A percentile compares a stretch with the other conserved stretches of the same genome.
Evolutionary conservation across 2,797 vertebrate species (phyloP).

Genomic region (Eurystomus glaucurus): DNA sequence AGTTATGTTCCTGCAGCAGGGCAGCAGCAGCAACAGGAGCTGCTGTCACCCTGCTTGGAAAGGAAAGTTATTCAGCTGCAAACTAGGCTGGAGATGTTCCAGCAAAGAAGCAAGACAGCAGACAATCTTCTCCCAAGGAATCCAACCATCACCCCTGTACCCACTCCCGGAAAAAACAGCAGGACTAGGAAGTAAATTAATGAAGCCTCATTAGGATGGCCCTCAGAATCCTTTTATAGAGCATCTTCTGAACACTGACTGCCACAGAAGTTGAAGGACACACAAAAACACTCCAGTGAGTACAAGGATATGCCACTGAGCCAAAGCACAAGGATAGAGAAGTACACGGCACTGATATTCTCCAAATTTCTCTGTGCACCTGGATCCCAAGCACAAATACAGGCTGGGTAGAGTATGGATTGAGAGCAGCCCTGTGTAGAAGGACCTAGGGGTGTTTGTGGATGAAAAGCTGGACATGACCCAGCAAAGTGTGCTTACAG

Average conservation of each 20-base stretch:
- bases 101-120: not conserved
- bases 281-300: not conserved
- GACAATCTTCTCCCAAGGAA: not conserved
- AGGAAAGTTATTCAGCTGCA: not conserved
- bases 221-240: fast-evolving
- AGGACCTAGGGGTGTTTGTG: not conserved
- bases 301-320: fast-evolving
- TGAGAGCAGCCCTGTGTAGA: not conserved
- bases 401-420: not conserved
- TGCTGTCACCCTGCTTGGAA: not conserved
- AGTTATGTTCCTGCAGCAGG: not conserved
- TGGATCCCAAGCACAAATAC: not conserved
- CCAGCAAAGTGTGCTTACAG: not conserved
- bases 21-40: not conserved
- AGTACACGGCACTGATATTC: not conserved
- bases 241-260: not conserved
- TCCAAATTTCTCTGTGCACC: not conserved
- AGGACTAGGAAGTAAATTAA: not conserved
- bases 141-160: not conserved
- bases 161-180: not conserved
- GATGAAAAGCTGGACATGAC: not conserved
- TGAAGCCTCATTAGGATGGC: not conserved
- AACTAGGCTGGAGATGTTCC: not conserved
- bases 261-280: not conserved
- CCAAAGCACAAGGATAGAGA: fast-evolving